Base-by-base conservation (phyloP, 2,113 vertebrate species). In the Otolemur garnettii region DNA sequence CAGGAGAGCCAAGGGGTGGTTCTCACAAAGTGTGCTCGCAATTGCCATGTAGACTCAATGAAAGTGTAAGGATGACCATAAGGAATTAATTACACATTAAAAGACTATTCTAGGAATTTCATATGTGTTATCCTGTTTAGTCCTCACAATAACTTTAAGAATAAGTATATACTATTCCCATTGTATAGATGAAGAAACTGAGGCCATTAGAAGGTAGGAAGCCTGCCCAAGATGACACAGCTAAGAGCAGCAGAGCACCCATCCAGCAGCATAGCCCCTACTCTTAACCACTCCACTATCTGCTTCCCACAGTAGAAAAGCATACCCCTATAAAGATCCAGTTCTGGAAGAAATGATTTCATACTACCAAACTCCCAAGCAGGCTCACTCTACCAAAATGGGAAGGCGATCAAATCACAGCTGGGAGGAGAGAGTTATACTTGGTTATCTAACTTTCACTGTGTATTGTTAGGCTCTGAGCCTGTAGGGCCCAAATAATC, bases 21-120 rank as follows among this genome's bases (percentile, higher is more conserved):
- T n/a, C 42, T 69, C 30, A 17, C 50, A 7, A 35, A 50, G 33
- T 2, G 6, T 3, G n/a, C 24, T 45, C 66, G 30, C 21, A 2
- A 4, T 17, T 1, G 15, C 8, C 3, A 1, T 28, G 74, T 30
- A 84, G 86, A 33, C 0, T 0, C 12, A 53, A 5, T 1, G 19
- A 18, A 64, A 69, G 35, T 5, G 17, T 0, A 15, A 60, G 38
- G 38, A 14, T 69, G 74, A 10, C 7, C 17, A 22, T 30, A 18
- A 75, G 18, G 10, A 15, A 45, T 24, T 30, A 53, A 13, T 9
- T 21, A 80, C 68, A 4, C 59, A 22, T 35, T 14, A 0, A 69
- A 81, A 38, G 21, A 50, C 33, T 22, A 3, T 42, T n/a, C n/a
- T 53, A 19, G 6, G 42, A 59, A 26, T n/a, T 74, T 8, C 13